These are phyloP conservation scores for Synaphobranchus kaupii DNA, from an alignment of 2,797 vertebrate genomes.

Conservation along the genomic window DNA sequence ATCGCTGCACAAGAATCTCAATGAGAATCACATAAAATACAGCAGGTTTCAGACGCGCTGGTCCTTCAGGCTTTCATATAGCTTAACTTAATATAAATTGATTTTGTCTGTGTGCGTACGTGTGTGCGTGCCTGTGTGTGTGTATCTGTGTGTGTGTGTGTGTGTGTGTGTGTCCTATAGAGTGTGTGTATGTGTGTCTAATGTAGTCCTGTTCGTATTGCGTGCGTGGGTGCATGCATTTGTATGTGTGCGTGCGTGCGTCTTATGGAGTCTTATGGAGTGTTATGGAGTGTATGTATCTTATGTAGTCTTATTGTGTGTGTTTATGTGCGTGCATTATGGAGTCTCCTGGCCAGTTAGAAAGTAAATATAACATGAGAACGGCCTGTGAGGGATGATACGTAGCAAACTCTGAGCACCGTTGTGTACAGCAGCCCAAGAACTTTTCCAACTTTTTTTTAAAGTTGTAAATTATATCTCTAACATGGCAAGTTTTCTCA, in stretches of 20 bases:
- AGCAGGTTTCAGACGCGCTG: constrained; percentile 49
- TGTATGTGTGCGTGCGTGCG: no score
- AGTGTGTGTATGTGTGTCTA: no score
- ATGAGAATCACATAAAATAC: constrained; percentile 55
- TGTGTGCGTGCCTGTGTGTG: not conserved
- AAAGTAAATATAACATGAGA: constrained; percentile 58
- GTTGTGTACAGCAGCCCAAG: not conserved
- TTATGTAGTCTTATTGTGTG: constrained; percentile 17
- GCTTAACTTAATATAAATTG: constrained; percentile 63
- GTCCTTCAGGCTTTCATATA: constrained; percentile 46
- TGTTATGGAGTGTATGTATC: constrained; percentile 46
- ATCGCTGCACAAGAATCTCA: constrained; percentile 45
- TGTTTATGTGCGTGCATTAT: constrained; percentile 31
- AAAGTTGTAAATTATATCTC: not conserved
- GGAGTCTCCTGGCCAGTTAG: constrained; percentile 46
- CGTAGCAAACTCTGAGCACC: constrained; percentile 53
- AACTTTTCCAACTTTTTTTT: not conserved
- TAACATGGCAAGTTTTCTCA: not conserved
- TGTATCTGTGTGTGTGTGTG: no score
- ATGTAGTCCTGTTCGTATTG: no score
- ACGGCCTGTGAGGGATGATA: constrained; percentile 45
- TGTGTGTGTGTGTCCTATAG: no score
- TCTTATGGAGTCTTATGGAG: constrained; percentile 18
- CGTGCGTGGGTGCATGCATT: no score
- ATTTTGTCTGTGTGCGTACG: constrained; percentile 47